These are phyloP conservation scores for Drosophila kanapiae DNA, from an alignment of 1,140 invertebrate genomes.

Conservation along the genomic window DNA sequence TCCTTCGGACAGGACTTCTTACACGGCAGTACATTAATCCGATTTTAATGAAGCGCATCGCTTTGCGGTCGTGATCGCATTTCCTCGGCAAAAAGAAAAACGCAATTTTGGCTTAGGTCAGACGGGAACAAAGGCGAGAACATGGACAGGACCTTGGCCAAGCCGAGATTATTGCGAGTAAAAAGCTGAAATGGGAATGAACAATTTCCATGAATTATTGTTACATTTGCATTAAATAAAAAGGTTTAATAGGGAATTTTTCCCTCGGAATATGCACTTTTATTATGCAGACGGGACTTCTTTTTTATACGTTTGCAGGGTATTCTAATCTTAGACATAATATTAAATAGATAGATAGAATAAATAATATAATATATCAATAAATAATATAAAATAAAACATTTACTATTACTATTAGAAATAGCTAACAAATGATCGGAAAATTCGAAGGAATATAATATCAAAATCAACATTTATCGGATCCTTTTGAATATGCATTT, in stretches of 20 bases:
- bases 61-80: slow-evolving; percentile 71
- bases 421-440: no score
- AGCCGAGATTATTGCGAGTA: slow-evolving; percentile 2
- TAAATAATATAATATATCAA: no score
- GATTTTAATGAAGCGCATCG: slow-evolving; percentile 82
- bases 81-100: slow-evolving; percentile 39
- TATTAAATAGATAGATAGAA: no score
- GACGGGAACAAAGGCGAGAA: slow-evolving; percentile 16
- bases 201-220: background rate
- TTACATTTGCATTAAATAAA: background rate
- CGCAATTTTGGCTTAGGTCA: slow-evolving; percentile 44
- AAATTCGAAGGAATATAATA: no score
- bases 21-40: slow-evolving; percentile 57
- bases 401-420: no score
- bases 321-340: no score
- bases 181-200: slow-evolving; percentile 2
- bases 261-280: background rate
- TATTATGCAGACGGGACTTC: no score
- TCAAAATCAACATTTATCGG: no score
- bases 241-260: background rate
- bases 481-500: no score
- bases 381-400: no score
- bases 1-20: slow-evolving; percentile 26
- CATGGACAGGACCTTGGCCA: background rate
- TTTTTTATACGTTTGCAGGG: no score